Evolutionary conservation across 2,113 vertebrate genomes (phyloP).

Genomic region (Equus przewalskii): DNA sequence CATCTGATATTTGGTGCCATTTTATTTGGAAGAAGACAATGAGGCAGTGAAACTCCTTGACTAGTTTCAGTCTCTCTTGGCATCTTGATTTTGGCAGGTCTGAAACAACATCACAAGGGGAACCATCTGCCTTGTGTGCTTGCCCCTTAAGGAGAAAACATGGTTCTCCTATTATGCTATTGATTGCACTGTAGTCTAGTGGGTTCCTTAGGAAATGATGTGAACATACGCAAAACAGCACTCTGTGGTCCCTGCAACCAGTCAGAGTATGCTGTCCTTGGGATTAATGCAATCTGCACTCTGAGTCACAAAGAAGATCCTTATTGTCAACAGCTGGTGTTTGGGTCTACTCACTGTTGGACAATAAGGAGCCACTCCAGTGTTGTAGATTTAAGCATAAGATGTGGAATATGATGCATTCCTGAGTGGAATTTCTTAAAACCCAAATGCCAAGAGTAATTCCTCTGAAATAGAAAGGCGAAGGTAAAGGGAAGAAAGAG

Average conservation of each 20-base stretch:
- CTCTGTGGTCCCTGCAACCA: not conserved
- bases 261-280: not conserved
- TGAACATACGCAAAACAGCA: not conserved
- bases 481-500: not conserved
- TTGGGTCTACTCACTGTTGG: not conserved
- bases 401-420: not conserved
- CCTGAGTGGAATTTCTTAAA: not conserved
- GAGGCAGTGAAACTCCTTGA: not conserved
- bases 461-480: conserved; percentile 32
- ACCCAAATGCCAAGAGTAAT: not conserved
- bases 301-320: not conserved
- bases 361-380: not conserved
- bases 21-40: conserved; percentile 42
- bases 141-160: conserved; percentile 21
- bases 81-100: conserved; percentile 40
- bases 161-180: not conserved
- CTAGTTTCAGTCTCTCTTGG: conserved; percentile 9
- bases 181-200: not conserved
- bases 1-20: conserved; percentile 1
- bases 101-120: not conserved
- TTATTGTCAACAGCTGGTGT: not conserved
- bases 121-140: conserved; percentile 40
- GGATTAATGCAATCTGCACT: not conserved
- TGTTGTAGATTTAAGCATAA: not conserved
- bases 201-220: conserved; percentile 7